Evolutionary conservation across 2,888 invertebrate genomes (phyloP).

Genomic region (Eupithecia centaureata): DNA sequence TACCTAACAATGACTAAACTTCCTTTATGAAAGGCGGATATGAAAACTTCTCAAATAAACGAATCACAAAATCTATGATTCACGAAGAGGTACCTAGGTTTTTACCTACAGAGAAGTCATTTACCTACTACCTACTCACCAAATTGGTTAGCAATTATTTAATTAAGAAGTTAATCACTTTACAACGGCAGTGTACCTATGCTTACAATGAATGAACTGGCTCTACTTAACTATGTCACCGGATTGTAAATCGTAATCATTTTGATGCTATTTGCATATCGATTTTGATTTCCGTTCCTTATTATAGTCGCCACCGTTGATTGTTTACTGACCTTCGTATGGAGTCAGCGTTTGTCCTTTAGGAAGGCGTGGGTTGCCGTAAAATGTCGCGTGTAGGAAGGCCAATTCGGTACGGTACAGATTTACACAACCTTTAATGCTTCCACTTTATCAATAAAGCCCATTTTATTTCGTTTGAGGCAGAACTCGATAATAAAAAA

Average conservation of each 20-base stretch:
- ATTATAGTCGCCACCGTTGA: constrained; percentile 55
- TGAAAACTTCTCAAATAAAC: neutral
- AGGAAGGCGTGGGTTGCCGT: constrained; percentile 62
- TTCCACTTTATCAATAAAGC: constrained; percentile 1
- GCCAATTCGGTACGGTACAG: constrained; percentile 58
- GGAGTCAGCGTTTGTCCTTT: constrained; percentile 54
- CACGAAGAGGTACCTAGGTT: neutral
- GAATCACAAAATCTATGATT: constrained; percentile 2
- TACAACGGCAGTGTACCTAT: constrained; percentile 56
- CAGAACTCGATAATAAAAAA: neutral
- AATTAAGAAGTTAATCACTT: constrained; percentile 44
- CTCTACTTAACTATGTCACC: constrained; percentile 54
- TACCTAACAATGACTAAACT: neutral
- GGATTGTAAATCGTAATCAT: constrained; percentile 60
- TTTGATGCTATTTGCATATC: constrained; percentile 74
- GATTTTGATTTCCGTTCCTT: constrained; percentile 76
- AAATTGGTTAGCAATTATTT: neutral
- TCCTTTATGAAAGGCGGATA: neutral
- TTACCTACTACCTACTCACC: neutral
- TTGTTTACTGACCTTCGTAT: constrained; percentile 73
- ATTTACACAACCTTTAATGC: constrained; percentile 38
- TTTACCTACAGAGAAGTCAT: neutral
- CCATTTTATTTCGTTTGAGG: neutral
- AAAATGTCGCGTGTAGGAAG: constrained; percentile 51
- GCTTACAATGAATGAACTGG: constrained; percentile 76